A percentile compares a stretch with the other conserved stretches of the same genome.
phyloP scores from a whole-genome alignment of 2,113 vertebrate genomes.

The Syngnathus typhle region DNA sequence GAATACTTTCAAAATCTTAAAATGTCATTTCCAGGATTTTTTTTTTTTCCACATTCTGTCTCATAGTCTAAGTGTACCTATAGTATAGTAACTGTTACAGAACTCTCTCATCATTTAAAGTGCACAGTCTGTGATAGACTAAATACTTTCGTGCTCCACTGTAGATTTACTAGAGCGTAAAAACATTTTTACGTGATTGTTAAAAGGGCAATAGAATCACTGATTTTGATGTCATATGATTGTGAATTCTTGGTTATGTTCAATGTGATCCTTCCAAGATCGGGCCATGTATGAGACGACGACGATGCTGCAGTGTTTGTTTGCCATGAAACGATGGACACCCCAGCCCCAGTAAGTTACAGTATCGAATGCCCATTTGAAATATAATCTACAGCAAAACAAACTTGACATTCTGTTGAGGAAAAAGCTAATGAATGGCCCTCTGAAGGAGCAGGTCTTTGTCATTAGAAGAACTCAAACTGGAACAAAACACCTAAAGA shows the following conservation, averaged over 20 bases:
- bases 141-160: too few species aligned
- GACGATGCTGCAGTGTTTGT: constrained; percentile 6
- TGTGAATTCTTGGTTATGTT: neutral
- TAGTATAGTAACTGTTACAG: too few species aligned
- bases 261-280: constrained; percentile 13
- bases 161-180: neutral
- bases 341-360: neutral
- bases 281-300: neutral
- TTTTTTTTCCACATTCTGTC: too few species aligned
- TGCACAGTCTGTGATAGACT: too few species aligned
- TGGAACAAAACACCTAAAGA: neutral
- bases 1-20: too few species aligned
- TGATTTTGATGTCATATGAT: neutral
- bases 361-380: constrained; percentile 5
- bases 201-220: neutral
- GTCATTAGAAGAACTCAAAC: constrained; percentile 3
- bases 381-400: neutral
- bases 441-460: neutral
- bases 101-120: too few species aligned
- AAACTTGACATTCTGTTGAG: neutral
- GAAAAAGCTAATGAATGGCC: neutral
- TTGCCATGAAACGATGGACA: constrained; percentile 7
- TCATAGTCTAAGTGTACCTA: too few species aligned
- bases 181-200: neutral
- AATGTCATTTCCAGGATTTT: too few species aligned